Base-by-base conservation (phyloP, 2,888 invertebrate species). In the Scrobipalpa atriplicella region DNA sequence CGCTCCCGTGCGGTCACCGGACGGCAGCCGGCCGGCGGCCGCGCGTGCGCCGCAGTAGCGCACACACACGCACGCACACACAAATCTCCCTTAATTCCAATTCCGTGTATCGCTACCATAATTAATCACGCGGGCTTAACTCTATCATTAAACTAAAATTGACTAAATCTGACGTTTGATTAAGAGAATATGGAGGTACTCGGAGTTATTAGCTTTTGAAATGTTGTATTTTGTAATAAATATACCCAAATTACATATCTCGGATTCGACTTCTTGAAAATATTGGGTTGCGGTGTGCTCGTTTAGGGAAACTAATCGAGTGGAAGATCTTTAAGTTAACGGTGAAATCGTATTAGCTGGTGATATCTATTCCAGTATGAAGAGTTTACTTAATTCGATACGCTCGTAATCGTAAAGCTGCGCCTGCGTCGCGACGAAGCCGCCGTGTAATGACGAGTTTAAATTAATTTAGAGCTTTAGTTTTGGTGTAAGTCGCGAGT, bases 91-190 rank as follows among this genome's bases (percentile, higher is more conserved):
- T 82, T 81, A 84, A 81, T 82, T 79, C 75, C 77, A 80, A 82
- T 83, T 81, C 80, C 74, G 78, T 81, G 79, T 74, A 77, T 79
- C 77, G 81, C 81, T 75, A 78, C 74, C 71, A 75, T 80, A 71
- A 91, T 92, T 86, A 87, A 90, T 92, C 89, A 90, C 76, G 72
- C 68, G 69, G 82, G 87, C 85, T 91, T 90, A 90, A 79, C 83
- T 79, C 81, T 73, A 78, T 81, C 79, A 83, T 90, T 89, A 82
- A 86, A 80, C 78, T 82, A 87, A 89, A 88, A 82, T 86, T 88
- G 81, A 84, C 86, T 83, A 90, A 90, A 91, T 91, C 92, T 80
- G 90, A 92, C 90, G 73, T 89, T 89, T 89, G 89, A 90, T 89
- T 90, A 88, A 91, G 87, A 87, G 85, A 87, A 86, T 80, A 82